A percentile compares a stretch with the other conserved stretches of the same genome.
These are phyloP conservation scores for Notothenia coriiceps DNA, from an alignment of 2,113 vertebrate genomes.

Conservation along the genomic window DNA sequence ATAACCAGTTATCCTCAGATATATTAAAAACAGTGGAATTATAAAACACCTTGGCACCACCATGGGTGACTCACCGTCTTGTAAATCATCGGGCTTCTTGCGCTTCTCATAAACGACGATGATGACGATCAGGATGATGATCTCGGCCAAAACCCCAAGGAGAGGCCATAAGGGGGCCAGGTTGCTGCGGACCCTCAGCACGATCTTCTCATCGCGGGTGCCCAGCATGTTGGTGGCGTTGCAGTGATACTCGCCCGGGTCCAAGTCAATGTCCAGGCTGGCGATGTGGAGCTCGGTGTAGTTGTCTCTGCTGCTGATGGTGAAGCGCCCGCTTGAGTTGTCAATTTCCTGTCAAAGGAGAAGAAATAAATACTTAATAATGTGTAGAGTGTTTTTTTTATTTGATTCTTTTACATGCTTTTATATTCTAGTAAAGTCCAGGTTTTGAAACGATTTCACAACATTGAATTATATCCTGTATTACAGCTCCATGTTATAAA, in stretches of 20 bases:
- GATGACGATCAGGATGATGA: conserved; percentile 95
- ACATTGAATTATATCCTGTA: neutral
- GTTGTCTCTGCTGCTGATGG: conserved; percentile 92
- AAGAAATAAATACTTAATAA: conserved; percentile 1
- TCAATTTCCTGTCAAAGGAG: conserved; percentile 85
- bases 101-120: conserved; percentile 98
- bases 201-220: conserved; percentile 79
- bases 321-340: conserved; percentile 91
- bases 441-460: neutral
- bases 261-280: conserved; percentile 89
- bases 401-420: neutral
- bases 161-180: conserved; percentile 98
- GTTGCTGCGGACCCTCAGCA: conserved; percentile 95
- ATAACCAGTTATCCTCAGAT: neutral
- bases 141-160: conserved; percentile 94
- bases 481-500: neutral
- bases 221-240: conserved; percentile 93
- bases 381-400: no score
- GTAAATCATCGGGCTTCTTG: conserved; percentile 97
- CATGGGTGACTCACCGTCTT: conserved; percentile 90
- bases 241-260: conserved; percentile 94
- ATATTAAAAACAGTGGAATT: neutral
- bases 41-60: neutral
- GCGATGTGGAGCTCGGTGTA: conserved; percentile 93
- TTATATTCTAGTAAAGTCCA: neutral